phyloP scores from a whole-genome alignment of 1,140 invertebrate genomes.

The Drosophila albomicans region DNA sequence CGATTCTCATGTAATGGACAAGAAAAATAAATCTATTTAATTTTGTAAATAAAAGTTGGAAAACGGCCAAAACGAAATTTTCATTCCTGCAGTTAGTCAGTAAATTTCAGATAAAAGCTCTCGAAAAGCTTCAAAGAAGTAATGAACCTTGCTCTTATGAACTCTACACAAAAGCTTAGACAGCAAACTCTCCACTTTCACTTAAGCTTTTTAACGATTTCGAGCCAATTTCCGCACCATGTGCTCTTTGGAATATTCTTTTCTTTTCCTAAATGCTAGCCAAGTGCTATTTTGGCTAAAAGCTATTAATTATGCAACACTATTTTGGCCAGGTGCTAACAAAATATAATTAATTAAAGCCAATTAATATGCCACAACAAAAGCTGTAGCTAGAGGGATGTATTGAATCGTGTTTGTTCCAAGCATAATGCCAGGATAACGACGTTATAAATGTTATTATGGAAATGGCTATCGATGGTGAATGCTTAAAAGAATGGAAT shows the following conservation, averaged over 20 bases:
- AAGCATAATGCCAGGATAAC: not conserved
- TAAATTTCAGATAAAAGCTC: not conserved
- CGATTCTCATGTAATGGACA: constrained; percentile 56
- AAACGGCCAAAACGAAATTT: constrained; percentile 46
- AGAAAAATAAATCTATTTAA: constrained; percentile 63
- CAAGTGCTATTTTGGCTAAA: constrained; percentile 39
- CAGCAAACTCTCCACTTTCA: not conserved
- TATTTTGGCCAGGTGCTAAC: constrained; percentile 49
- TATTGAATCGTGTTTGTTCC: not conserved
- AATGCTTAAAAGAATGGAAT: not conserved
- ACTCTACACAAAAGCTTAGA: constrained; percentile 15
- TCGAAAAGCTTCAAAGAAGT: not conserved
- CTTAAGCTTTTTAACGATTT: constrained; percentile 1
- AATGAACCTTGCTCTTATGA: not conserved
- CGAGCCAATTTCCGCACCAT: constrained; percentile 3
- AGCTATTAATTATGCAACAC: constrained; percentile 65
- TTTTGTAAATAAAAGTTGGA: constrained; percentile 81
- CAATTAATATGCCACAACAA: constrained; percentile 66
- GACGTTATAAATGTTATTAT: not conserved
- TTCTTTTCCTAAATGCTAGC: constrained; percentile 23
- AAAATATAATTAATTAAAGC: constrained; percentile 74
- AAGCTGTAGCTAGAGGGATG: constrained; percentile 2
- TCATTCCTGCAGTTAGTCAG: constrained; percentile 1
- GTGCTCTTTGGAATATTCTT: not conserved
- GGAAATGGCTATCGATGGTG: not conserved